Evolutionary conservation across 1,140 invertebrate species (phyloP).

Genomic region (Hyles vespertilio): DNA sequence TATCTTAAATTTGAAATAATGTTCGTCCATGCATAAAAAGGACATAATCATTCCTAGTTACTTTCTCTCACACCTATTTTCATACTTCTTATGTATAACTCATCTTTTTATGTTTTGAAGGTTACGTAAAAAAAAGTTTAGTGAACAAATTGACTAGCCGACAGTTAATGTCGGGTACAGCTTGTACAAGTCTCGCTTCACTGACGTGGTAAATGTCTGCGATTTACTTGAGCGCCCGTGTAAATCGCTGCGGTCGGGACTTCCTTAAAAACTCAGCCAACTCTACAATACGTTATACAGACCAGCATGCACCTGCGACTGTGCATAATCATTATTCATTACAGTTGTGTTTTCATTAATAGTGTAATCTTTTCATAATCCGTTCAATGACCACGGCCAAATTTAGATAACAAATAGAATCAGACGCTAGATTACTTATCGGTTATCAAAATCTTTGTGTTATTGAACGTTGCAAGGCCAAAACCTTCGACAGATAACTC

Average conservation of each 20-base stretch:
- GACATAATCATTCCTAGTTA: no score
- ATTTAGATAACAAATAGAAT: constrained; percentile 56
- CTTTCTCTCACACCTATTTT: no score
- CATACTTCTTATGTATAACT: no score
- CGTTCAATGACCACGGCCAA: constrained; percentile 1
- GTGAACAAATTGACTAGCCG: no score
- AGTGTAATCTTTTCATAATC: constrained; percentile 1
- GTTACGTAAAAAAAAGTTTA: no score
- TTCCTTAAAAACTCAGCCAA: background rate
- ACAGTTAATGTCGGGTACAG: background rate
- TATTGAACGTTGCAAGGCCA: constrained; percentile 70
- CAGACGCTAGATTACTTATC: constrained; percentile 61
- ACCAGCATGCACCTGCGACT: constrained; percentile 4
- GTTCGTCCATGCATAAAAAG: no score
- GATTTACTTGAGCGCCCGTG: constrained; percentile 12
- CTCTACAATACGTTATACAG: constrained; percentile 31
- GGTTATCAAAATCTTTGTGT: constrained; percentile 53
- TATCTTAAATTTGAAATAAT: no score
- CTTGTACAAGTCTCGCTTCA: constrained; percentile 13
- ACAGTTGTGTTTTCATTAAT: no score
- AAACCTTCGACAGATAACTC: constrained; percentile 58
- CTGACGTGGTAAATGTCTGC: constrained; percentile 15
- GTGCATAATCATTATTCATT: no score
- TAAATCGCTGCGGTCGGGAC: constrained; percentile 4
- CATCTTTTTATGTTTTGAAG: no score